Evolutionary conservation across 2,888 invertebrate species (phyloP).

Genomic region (Matsumyia berberina): DNA sequence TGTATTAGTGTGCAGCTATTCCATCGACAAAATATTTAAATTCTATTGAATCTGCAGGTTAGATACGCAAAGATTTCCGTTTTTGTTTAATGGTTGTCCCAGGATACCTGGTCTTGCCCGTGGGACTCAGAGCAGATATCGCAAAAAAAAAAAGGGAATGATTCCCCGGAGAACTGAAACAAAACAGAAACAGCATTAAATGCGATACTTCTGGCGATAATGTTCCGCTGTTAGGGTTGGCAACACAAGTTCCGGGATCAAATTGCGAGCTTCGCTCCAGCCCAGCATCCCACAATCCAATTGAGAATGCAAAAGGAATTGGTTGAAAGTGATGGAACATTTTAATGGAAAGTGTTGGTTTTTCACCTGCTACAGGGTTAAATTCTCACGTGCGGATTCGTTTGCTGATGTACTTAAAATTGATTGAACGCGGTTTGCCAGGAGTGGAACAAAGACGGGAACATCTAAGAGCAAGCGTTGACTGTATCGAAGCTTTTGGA

Average conservation of each 20-base stretch:
- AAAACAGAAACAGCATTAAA: constrained; percentile 50
- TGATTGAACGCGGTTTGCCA: background rate
- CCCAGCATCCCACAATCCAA: no score
- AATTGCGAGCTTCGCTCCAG: no score
- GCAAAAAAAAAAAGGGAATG: background rate
- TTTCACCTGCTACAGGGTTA: constrained; percentile 28
- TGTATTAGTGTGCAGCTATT: constrained; percentile 17
- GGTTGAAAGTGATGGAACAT: constrained; percentile 29
- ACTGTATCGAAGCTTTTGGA: no score
- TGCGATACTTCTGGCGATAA: constrained; percentile 54
- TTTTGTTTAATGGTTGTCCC: constrained; percentile 18
- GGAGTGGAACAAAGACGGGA: no score
- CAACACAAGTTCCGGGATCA: constrained; percentile 9
- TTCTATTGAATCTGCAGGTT: constrained; percentile 68
- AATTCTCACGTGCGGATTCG: background rate
- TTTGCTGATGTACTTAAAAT: background rate
- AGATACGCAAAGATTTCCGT: constrained; percentile 53
- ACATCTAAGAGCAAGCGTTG: no score
- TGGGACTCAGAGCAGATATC: constrained; percentile 12
- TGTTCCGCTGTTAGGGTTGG: constrained; percentile 26
- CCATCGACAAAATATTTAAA: constrained; percentile 66
- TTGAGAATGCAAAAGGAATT: background rate
- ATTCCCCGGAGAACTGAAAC: constrained; percentile 42
- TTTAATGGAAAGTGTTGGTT: constrained; percentile 27
- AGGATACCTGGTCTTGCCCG: constrained; percentile 12